Conservation (phyloP, 37 sponge, comb jelly and placozoan species). For the Ephydatia muelleri region DNA sequence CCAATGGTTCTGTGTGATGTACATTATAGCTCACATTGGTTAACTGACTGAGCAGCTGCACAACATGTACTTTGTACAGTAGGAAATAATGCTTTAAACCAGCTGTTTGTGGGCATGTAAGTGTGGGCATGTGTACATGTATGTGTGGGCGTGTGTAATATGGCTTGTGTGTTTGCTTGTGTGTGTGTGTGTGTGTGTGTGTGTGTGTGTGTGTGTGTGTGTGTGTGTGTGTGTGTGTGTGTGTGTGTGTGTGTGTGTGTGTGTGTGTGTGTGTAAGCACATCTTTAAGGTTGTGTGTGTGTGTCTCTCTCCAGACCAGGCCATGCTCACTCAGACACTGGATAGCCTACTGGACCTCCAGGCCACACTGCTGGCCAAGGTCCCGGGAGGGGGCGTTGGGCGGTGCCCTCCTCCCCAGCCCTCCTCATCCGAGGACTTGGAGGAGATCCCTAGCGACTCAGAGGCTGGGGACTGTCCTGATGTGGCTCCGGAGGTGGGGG, state of each 20-base stretch:
- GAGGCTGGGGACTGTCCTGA: constrained; percentile 10
- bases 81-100: constrained; percentile 3
- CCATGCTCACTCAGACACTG: constrained; percentile 17
- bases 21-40: too few relatives aligned
- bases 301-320: constrained; percentile 11
- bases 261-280: background rate
- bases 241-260: constrained; percentile 20
- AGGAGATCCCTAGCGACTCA: constrained; percentile 59
- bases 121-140: constrained; percentile 14
- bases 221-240: constrained; percentile 18
- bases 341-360: constrained; percentile 48
- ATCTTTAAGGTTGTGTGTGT: background rate
- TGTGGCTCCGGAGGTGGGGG: background rate
- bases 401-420: background rate
- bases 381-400: constrained; percentile 7
- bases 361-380: constrained; percentile 19
- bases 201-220: constrained; percentile 16
- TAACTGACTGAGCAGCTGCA: too few relatives aligned
- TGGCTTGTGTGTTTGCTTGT: background rate
- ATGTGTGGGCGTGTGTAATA: constrained; percentile 14
- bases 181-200: constrained; percentile 49
- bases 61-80: too few relatives aligned
- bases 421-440: background rate
- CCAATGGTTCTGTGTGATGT: too few relatives aligned
- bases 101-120: background rate